A percentile compares a stretch with the other conserved stretches of the same genome.
Conservation (phyloP, 2,888 invertebrate species). For the Ophion ventricosus region DNA sequence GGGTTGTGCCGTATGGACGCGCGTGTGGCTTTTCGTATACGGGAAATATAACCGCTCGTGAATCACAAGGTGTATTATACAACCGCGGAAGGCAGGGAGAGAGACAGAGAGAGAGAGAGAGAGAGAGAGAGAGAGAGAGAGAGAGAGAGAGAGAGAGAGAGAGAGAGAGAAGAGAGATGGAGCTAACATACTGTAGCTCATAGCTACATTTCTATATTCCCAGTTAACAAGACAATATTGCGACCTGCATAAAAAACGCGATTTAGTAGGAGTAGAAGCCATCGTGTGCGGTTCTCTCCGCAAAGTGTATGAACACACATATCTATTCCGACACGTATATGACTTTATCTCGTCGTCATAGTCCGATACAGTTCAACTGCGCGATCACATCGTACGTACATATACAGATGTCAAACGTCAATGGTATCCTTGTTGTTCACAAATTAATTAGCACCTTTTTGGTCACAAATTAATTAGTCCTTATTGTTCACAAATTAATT, state of each 20-base stretch:
- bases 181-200: conserved; percentile 22
- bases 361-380: conserved; percentile 13
- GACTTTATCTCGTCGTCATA: neutral
- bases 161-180: neutral
- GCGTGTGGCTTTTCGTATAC: conserved; percentile 58
- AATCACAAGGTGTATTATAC: conserved; percentile 60
- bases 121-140: neutral
- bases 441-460: conserved; percentile 11
- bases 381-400: neutral
- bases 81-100: conserved; percentile 8
- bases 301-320: conserved; percentile 1
- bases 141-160: neutral
- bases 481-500: conserved; percentile 19
- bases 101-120: neutral
- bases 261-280: conserved; percentile 51
- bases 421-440: neutral
- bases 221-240: conserved; percentile 66
- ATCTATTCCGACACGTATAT: conserved; percentile 21
- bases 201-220: conserved; percentile 44
- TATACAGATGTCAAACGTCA: conserved; percentile 22
- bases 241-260: conserved; percentile 63
- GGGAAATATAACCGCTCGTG: conserved; percentile 62
- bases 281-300: conserved; percentile 21
- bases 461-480: neutral
- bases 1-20: conserved; percentile 36